These are phyloP conservation scores for Drosophila tanythrix DNA, from an alignment of 2,888 invertebrate species.

Conservation along the genomic window DNA sequence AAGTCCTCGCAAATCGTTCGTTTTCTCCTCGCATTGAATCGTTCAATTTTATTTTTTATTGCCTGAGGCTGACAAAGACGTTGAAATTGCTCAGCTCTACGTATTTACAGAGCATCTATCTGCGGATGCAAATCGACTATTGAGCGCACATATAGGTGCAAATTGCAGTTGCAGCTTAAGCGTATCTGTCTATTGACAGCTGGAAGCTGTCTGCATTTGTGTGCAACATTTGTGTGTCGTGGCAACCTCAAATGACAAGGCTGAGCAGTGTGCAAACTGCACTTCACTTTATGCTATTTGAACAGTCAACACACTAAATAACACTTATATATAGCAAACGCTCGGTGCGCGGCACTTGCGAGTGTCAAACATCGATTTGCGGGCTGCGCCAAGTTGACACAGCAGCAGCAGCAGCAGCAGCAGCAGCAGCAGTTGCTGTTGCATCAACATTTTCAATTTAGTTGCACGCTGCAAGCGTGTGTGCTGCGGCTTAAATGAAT, in stretches of 20 bases:
- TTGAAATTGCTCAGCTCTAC: constrained; percentile 29
- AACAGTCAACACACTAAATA: constrained; percentile 4
- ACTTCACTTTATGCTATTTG: constrained; percentile 6
- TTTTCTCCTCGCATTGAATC: constrained; percentile 2
- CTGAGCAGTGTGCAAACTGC: not conserved
- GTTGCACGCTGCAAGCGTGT: constrained; percentile 45
- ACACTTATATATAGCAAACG: not conserved
- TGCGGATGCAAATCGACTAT: not conserved
- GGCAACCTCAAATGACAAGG: too few relatives aligned
- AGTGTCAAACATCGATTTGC: constrained; percentile 41
- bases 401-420: not conserved
- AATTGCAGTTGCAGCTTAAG: constrained; percentile 44
- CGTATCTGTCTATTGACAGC: constrained; percentile 68
- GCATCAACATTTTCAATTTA: constrained; percentile 62
- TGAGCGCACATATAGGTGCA: constrained; percentile 2
- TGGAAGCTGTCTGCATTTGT: constrained; percentile 1
- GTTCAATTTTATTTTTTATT: not conserved
- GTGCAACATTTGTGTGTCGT: constrained; percentile 48
- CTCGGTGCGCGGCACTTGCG: not conserved
- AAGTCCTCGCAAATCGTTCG: constrained; percentile 5
- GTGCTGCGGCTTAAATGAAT: constrained; percentile 55
- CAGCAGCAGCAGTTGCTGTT: not conserved
- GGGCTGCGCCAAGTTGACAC: constrained; percentile 3
- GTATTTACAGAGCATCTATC: constrained; percentile 14
- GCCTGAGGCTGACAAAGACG: constrained; percentile 22